phyloP scores from a whole-genome alignment of 2,797 vertebrate genomes.

The Psittacula echo region DNA sequence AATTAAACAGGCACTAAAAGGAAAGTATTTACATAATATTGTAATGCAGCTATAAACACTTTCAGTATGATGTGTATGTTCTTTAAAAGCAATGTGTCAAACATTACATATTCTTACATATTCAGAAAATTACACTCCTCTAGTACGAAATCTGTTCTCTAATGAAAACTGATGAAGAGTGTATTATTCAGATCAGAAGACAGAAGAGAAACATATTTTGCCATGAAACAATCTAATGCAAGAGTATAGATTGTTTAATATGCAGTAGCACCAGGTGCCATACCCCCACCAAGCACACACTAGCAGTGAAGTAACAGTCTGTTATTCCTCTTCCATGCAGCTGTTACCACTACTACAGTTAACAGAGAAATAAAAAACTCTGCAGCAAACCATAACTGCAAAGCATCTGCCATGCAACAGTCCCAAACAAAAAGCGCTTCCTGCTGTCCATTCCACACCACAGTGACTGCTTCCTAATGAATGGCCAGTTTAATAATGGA shows the following conservation, averaged over 20 bases:
- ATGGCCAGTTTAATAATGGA: neutral
- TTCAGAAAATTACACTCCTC: neutral
- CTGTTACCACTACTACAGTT: neutral
- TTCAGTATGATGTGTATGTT: neutral
- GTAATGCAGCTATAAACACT: neutral
- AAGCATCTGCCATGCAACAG: neutral
- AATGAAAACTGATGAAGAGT: neutral
- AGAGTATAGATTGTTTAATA: neutral
- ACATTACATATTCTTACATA: neutral
- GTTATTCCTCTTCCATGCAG: neutral
- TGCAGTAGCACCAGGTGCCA: neutral
- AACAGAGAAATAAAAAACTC: neutral
- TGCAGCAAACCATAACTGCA: neutral
- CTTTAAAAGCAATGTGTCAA: neutral
- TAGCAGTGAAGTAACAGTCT: neutral
- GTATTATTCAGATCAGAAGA: neutral
- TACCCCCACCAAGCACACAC: neutral
- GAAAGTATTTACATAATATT: neutral
- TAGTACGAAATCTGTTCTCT: neutral
- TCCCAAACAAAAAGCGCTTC: neutral
- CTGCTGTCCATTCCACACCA: neutral
- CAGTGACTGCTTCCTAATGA: neutral
- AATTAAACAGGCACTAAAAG: neutral
- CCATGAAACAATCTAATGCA: neutral
- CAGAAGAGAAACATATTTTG: neutral